Conservation (phyloP, 2,797 vertebrate species). For the Sciurus carolinensis region DNA sequence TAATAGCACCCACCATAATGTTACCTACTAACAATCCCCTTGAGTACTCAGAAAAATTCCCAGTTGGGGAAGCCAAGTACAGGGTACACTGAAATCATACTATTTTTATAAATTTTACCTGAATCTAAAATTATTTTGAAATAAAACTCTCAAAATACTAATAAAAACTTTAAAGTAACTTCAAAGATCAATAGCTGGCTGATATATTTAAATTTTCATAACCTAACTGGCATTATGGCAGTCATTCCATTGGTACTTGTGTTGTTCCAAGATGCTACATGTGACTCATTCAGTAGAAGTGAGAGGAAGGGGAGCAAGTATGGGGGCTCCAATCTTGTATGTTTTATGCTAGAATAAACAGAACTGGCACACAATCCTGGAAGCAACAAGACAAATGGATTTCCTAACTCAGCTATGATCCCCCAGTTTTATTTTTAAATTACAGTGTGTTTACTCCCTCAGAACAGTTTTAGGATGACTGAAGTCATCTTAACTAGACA, state of each 20-base stretch:
- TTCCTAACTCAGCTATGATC: conserved; percentile 27
- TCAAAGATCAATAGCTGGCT: not conserved
- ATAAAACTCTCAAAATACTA: not conserved
- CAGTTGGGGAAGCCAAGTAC: not conserved
- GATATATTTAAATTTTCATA: not conserved
- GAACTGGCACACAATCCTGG: not conserved
- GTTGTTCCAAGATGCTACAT: not conserved
- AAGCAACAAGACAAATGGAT: not conserved
- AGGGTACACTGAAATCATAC: not conserved
- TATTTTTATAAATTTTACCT: not conserved
- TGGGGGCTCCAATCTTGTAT: not conserved
- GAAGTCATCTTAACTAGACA: not conserved
- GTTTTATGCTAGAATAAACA: not conserved
- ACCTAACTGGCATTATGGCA: not conserved
- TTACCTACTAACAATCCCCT: not conserved
- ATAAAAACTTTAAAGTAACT: not conserved
- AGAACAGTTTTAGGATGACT: not conserved
- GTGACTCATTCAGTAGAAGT: not conserved
- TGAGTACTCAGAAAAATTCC: not conserved
- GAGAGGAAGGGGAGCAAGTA: not conserved
- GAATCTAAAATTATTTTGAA: not conserved
- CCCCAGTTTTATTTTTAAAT: conserved; percentile 20
- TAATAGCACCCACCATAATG: not conserved
- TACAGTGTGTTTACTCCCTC: not conserved
- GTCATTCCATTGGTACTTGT: too few species aligned